A percentile compares a stretch with the other conserved stretches of the same genome.
These are phyloP conservation scores for Halcyon badia DNA, from an alignment of 2,797 vertebrate genomes.

Conservation along the genomic window DNA sequence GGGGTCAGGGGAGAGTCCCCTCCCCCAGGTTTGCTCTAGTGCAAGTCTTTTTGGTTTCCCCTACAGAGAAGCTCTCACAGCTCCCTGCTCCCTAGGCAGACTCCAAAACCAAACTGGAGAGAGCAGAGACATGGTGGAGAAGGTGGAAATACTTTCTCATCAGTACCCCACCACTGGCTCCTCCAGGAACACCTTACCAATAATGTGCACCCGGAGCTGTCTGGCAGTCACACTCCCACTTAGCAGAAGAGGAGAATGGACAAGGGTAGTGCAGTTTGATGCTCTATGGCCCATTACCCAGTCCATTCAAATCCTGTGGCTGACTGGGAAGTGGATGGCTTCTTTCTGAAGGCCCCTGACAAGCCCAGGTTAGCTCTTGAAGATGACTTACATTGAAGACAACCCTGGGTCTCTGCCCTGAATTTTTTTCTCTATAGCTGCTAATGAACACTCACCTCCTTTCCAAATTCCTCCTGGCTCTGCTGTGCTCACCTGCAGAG, in stretches of 20 bases:
- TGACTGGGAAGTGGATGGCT: neutral
- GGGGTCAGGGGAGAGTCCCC: neutral
- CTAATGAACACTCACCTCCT: neutral
- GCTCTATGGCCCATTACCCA: neutral
- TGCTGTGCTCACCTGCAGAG: neutral
- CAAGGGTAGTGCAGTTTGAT: neutral
- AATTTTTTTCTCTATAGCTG: neutral
- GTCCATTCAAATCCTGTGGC: constrained; percentile 34
- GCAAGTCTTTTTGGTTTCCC: neutral
- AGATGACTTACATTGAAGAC: neutral
- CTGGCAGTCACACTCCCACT: neutral
- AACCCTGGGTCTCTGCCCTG: neutral
- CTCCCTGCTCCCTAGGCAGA: neutral
- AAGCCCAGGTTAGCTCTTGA: neutral
- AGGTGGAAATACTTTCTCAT: neutral
- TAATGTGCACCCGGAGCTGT: neutral
- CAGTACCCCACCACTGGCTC: neutral
- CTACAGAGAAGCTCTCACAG: neutral
- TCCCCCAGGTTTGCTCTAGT: neutral
- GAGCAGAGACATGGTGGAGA: neutral
- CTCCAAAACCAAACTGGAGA: neutral
- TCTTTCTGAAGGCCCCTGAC: neutral
- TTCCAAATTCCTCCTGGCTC: neutral
- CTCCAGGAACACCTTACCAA: neutral
- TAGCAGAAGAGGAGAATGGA: constrained; percentile 40